Conservation (phyloP, 2,888 invertebrate species). For the Petrophora chlorosata region DNA sequence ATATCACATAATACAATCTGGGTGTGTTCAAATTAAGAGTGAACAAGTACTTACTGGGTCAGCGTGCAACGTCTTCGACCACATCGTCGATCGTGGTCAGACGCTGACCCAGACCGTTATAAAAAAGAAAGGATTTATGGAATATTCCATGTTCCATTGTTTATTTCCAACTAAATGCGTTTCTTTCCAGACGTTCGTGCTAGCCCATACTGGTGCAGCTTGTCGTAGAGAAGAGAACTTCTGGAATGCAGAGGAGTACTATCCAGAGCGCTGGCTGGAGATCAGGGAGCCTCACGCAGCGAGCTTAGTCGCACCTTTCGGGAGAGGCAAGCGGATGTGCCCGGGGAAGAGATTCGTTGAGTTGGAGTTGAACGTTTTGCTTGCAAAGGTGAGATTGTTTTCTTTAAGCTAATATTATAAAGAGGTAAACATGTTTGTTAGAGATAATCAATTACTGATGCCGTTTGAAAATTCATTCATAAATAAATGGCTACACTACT, state of each 20-base stretch:
- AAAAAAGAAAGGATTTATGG: neutral
- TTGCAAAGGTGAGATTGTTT: conserved; percentile 88
- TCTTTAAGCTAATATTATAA: too few relatives aligned
- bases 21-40: too few relatives aligned
- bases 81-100: too few relatives aligned
- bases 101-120: too few relatives aligned
- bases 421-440: too few relatives aligned
- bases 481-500: too few relatives aligned
- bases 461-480: too few relatives aligned
- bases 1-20: too few relatives aligned
- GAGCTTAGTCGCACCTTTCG: conserved; percentile 90
- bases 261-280: conserved; percentile 91
- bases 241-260: conserved; percentile 86
- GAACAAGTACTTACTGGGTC: too few relatives aligned
- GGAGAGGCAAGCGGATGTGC: conserved; percentile 91
- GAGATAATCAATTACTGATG: too few relatives aligned
- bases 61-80: too few relatives aligned
- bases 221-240: conserved; percentile 91
- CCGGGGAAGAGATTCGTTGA: conserved; percentile 94
- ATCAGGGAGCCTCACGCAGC: conserved; percentile 81
- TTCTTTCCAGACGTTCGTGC: conserved; percentile 86
- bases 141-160: conserved; percentile 31
- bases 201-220: conserved; percentile 93
- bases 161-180: neutral
- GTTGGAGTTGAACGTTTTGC: conserved; percentile 88